phyloP scores from a whole-genome alignment of 1,140 invertebrate genomes.

The Ladona fulva region DNA sequence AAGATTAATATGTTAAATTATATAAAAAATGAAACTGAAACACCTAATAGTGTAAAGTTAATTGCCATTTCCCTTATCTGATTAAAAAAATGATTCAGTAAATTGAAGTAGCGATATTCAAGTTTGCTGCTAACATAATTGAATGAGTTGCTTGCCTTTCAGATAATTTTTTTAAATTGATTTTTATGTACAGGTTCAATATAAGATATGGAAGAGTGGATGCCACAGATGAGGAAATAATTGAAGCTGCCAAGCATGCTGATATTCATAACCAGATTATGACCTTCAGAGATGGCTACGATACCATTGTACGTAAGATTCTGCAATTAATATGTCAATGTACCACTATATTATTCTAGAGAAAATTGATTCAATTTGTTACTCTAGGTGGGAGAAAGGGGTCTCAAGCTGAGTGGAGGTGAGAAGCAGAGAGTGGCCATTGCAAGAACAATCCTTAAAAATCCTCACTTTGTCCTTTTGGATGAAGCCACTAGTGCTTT shows the following conservation, averaged over 20 bases:
- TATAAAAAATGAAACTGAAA: too few relatives aligned
- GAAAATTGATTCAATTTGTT: slow-evolving; percentile 17
- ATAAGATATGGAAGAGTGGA: slow-evolving; percentile 83
- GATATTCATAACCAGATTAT: slow-evolving; percentile 91
- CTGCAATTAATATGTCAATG: neutral
- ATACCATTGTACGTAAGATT: slow-evolving; percentile 54
- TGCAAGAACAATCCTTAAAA: slow-evolving; percentile 79
- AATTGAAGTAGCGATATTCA: too few relatives aligned
- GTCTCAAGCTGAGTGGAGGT: slow-evolving; percentile 71
- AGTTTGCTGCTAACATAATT: too few relatives aligned
- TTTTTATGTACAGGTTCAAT: slow-evolving; percentile 61
- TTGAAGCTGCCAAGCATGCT: slow-evolving; percentile 78
- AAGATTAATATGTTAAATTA: too few relatives aligned
- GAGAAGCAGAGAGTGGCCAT: slow-evolving; percentile 93
- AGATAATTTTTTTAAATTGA: too few relatives aligned
- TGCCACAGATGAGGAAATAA: slow-evolving; percentile 71
- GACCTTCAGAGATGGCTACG: slow-evolving; percentile 79
- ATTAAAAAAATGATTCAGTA: too few relatives aligned
- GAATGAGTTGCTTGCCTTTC: too few relatives aligned
- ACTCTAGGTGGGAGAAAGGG: slow-evolving; percentile 64
- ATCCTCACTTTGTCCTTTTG: slow-evolving; percentile 73
- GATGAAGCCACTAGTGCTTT: slow-evolving; percentile 86
- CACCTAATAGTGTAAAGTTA: too few relatives aligned
- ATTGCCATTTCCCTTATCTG: too few relatives aligned
- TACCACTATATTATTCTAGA: slow-evolving; percentile 9